phyloP scores from a whole-genome alignment of 1,140 invertebrate species.

The Zaprionus ornatus region DNA sequence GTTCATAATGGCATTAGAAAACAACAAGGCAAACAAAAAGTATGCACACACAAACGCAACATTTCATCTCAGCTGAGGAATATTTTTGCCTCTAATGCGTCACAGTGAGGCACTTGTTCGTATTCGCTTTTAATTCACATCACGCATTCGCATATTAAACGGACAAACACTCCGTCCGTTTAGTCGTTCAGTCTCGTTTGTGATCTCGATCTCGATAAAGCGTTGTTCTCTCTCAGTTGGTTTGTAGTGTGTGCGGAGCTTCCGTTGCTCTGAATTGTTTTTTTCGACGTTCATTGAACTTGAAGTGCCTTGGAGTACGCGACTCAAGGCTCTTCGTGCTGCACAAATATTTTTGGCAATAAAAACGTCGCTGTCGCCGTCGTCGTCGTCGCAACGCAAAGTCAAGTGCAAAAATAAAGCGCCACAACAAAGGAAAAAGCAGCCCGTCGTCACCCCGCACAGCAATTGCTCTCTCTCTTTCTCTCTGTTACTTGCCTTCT shows the following conservation, averaged over 20 bases:
- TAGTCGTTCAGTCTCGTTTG: slow-evolving; percentile 39
- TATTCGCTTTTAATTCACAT: slow-evolving; percentile 44
- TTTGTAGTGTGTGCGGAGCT: slow-evolving; percentile 25
- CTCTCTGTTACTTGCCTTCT: background rate
- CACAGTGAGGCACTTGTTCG: slow-evolving; percentile 2
- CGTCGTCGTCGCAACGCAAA: slow-evolving; percentile 47
- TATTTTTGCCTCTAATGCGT: slow-evolving; percentile 32
- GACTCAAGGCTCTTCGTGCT: slow-evolving; percentile 60
- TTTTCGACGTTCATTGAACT: slow-evolving; percentile 72
- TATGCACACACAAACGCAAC: background rate
- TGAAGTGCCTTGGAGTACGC: slow-evolving; percentile 9
- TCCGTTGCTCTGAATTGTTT: slow-evolving; percentile 38
- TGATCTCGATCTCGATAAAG: slow-evolving; percentile 47
- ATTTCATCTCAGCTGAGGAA: slow-evolving; percentile 20
- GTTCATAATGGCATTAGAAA: slow-evolving; percentile 47
- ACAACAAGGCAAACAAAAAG: slow-evolving; percentile 17
- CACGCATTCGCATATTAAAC: slow-evolving; percentile 39
- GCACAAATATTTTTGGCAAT: slow-evolving; percentile 64
- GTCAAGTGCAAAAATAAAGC: slow-evolving; percentile 71
- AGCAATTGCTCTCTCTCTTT: slow-evolving; percentile 5
- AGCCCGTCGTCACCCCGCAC: slow-evolving; percentile 10
- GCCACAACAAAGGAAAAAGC: slow-evolving; percentile 64
- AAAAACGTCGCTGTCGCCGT: slow-evolving; percentile 63
- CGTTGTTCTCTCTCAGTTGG: background rate
- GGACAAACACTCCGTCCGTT: slow-evolving; percentile 15